A percentile compares a stretch with the other conserved stretches of the same genome.
Evolutionary conservation across 2,113 vertebrate genomes (phyloP).

Genomic region (Misgurnus mizolepis): DNA sequence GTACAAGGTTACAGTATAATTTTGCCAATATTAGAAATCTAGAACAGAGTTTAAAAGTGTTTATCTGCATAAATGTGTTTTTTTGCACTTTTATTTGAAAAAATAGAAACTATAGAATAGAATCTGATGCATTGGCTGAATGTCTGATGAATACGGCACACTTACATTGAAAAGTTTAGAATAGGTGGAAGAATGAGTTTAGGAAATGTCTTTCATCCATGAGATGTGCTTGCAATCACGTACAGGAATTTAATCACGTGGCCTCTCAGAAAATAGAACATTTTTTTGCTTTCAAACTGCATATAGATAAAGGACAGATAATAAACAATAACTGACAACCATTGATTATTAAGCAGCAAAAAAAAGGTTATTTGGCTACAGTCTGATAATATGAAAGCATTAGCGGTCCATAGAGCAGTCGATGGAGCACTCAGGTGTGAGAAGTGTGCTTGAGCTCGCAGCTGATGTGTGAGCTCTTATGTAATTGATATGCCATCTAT

Average conservation of each 20-base stretch:
- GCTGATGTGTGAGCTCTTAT: background rate
- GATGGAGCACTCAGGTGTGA: slow-evolving; percentile 23
- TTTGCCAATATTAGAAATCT: too few species aligned
- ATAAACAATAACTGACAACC: background rate
- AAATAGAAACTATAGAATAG: background rate
- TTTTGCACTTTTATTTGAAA: background rate
- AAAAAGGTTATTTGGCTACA: background rate
- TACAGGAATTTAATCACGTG: background rate
- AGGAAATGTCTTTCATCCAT: too few species aligned
- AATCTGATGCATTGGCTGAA: background rate
- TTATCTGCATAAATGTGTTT: background rate
- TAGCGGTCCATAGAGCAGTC: slow-evolving; percentile 2
- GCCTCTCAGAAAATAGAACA: background rate
- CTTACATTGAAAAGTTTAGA: too few species aligned
- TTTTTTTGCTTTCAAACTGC: background rate
- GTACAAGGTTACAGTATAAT: background rate
- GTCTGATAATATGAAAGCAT: background rate
- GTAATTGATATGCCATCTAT: slow-evolving; percentile 25
- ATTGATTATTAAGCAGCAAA: slow-evolving; percentile 19
- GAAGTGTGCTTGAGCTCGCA: slow-evolving; percentile 18
- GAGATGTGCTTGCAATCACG: background rate
- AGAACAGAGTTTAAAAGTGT: too few species aligned
- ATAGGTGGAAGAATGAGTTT: too few species aligned
- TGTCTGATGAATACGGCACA: too few species aligned
- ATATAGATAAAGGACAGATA: background rate